Percentiles rank a stretch among this genome's conserved stretches.
Evolutionary conservation across 1,140 invertebrate genomes (phyloP).

Genomic region (Aphis craccivora): DNA sequence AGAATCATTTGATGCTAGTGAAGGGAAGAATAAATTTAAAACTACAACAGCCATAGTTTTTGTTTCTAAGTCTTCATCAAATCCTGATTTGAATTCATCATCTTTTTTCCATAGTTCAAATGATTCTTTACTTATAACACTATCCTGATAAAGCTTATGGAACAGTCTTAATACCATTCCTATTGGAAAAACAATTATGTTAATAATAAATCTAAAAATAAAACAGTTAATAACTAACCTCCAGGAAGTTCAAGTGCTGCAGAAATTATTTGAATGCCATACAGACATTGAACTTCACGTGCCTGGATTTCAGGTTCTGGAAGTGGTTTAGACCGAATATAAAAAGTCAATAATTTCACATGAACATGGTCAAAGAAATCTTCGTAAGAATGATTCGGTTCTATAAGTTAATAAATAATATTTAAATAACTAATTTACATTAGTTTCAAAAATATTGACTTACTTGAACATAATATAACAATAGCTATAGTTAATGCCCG

Average conservation of each 20-base stretch:
- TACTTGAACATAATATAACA: constrained; percentile 35
- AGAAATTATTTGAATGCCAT: constrained; percentile 51
- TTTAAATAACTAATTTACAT: not conserved
- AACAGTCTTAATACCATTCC: constrained; percentile 52
- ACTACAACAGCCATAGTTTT: constrained; percentile 50
- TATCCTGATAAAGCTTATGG: constrained; percentile 41
- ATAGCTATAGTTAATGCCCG: constrained; percentile 47
- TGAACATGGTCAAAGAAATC: constrained; percentile 51
- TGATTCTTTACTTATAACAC: constrained; percentile 49
- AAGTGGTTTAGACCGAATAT: constrained; percentile 40
- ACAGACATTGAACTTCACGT: constrained; percentile 36
- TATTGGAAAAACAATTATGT: not conserved
- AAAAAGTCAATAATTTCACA: constrained; percentile 37
- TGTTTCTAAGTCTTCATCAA: constrained; percentile 48
- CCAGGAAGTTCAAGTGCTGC: constrained; percentile 44
- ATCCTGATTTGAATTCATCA: constrained; percentile 37
- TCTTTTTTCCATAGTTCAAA: constrained; percentile 47
- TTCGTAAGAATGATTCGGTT: constrained; percentile 38
- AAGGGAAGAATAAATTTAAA: constrained; percentile 46
- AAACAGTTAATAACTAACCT: not conserved
- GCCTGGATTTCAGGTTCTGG: constrained; percentile 43
- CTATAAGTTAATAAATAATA: not conserved
- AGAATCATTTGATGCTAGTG: constrained; percentile 42
- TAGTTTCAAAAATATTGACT: not conserved
- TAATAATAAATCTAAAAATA: not conserved